Evolutionary conservation across 1,140 invertebrate species (phyloP), one percentile per base, ranked within the genome.

Genomic region (Formica exsecta): DNA sequence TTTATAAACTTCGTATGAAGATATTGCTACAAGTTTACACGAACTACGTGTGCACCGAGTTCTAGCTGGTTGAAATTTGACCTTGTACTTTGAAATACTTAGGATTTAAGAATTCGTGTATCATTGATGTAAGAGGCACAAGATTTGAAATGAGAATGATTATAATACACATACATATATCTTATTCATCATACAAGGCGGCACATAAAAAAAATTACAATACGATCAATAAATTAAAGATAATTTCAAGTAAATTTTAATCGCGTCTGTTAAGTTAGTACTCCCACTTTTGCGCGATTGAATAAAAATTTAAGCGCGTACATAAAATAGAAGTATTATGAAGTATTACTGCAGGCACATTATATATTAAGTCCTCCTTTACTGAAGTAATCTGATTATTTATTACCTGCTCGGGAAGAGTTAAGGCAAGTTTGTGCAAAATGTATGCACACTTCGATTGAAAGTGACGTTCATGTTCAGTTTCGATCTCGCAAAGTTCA

Each of bases 351-450:
- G 41, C 75, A 65, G 11, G 38, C 9, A 44, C 62, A 32, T 32
- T 32, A 32, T 76, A 41, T 77, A 77, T 77, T 41, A 41, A 29
- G 61, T 77, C 61, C 25, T 48, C 75, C 44, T 61, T 22, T 29
- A 51, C 48, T 73, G 54, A 77, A 65, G 41, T 77, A 77, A 77
- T 77, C 59, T 77, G 65, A 65, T 77, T 77, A 77, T 77, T 77
- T 77, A 77, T 77, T 77, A 77, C 75, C 59, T 41, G 59, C 25
- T 77, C 16, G 19, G n/a, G 61, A 77, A 77, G 25, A 77, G 41
- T 41, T 77, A 41, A 76, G 16, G 36, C 38, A 64, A 77, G 75
- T 77, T 77, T 32, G 38, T 16, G 25, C 25, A 77, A 77, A 65
- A 77, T 65, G 25, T 77, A 41, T 77, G 61, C 38, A 65, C 29